phyloP scores from a whole-genome alignment of 2,888 invertebrate genomes.

The Tuta absoluta region DNA sequence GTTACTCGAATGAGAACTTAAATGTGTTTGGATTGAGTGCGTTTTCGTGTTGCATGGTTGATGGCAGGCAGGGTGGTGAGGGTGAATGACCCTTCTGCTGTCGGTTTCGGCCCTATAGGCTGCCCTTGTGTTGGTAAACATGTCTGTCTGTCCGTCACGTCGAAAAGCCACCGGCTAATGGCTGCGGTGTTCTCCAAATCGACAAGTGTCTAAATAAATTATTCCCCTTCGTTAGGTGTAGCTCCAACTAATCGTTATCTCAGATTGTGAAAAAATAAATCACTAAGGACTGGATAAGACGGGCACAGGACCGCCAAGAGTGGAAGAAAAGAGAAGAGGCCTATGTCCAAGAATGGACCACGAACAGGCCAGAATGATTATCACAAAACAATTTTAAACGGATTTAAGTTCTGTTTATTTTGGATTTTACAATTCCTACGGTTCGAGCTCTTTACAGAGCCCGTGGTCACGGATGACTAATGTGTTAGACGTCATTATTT shows the following conservation, averaged over 20 bases:
- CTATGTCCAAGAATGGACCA: too few species aligned
- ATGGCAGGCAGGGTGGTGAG: conserved; percentile 35
- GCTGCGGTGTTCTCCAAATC: conserved; percentile 29
- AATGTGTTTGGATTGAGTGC: conserved; percentile 13
- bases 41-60: conserved; percentile 8
- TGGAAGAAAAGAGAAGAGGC: too few species aligned
- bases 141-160: conserved; percentile 46
- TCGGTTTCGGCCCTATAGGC: conserved; percentile 4
- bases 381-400: too few species aligned
- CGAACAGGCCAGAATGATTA: too few species aligned
- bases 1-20: conserved; percentile 9
- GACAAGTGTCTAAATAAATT: conserved; percentile 26
- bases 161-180: conserved; percentile 47
- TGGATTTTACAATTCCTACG: too few species aligned
- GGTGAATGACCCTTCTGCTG: conserved; percentile 60
- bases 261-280: too few species aligned
- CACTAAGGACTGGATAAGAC: too few species aligned
- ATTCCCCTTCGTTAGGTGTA: conserved; percentile 6
- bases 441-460: too few species aligned
- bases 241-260: background rate
- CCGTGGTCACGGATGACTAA: too few species aligned
- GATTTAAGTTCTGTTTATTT: too few species aligned
- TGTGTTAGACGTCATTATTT: too few species aligned
- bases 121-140: conserved; percentile 48
- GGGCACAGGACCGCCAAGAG: too few species aligned